Evolutionary conservation across 2,797 vertebrate genomes (phyloP).

Genomic region (Molossus molossus): DNA sequence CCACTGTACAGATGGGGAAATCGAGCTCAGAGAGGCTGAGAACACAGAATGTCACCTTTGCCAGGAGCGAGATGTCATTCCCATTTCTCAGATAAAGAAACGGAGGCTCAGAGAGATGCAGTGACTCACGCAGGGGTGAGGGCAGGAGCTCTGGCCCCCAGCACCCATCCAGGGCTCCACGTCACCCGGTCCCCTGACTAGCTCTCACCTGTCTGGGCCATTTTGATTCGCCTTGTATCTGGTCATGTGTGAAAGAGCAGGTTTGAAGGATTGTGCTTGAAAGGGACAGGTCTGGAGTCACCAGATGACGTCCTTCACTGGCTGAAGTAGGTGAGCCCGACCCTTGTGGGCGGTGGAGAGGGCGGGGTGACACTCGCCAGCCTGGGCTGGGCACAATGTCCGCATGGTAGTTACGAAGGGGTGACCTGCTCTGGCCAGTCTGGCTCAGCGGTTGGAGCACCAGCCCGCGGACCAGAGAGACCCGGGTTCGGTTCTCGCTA

Average conservation of each 20-base stretch:
- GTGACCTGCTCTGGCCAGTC: too few species aligned
- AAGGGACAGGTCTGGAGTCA: not conserved
- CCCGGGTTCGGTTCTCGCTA: too few species aligned
- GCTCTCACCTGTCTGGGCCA: rapidly evolving
- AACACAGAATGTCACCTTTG: not conserved
- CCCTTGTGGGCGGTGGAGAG: rapidly evolving
- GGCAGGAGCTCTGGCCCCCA: not conserved
- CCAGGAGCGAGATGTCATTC: not conserved
- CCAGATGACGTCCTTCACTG: not conserved
- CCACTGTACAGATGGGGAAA: not conserved
- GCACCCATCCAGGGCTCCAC: not conserved
- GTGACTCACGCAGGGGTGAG: rapidly evolving
- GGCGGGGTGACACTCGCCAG: not conserved
- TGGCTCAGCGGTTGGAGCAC: too few species aligned
- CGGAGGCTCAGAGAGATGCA: not conserved
- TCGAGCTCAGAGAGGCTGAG: rapidly evolving
- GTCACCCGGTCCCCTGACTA: rapidly evolving
- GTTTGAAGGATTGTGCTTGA: not conserved
- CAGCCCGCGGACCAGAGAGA: too few species aligned
- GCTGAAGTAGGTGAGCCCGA: not conserved
- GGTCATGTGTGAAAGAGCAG: rapidly evolving
- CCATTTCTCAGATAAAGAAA: not conserved
- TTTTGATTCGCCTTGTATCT: not conserved
- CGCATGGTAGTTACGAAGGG: too few species aligned
- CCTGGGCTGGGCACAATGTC: rapidly evolving